Evolutionary conservation across 1,140 invertebrate genomes (phyloP).

Genomic region (Drosophila albomicans): DNA sequence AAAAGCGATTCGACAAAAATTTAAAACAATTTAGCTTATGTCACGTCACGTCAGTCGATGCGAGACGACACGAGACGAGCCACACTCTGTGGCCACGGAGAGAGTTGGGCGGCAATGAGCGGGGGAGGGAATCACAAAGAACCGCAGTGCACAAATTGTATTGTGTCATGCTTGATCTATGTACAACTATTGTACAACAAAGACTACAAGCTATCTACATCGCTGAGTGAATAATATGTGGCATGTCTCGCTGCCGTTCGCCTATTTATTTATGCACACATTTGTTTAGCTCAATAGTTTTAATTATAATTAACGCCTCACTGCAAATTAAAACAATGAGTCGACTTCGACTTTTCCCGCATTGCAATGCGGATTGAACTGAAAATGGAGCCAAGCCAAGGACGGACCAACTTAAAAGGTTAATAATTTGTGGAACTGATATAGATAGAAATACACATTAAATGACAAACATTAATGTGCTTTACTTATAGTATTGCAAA

Average conservation of each 20-base stretch:
- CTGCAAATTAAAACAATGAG: conserved; percentile 58
- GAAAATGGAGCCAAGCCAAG: conserved; percentile 1
- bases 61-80: conserved; percentile 2
- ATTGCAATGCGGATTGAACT: not conserved
- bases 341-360: conserved; percentile 17
- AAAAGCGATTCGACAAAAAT: conserved; percentile 74
- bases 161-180: conserved; percentile 76
- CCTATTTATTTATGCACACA: conserved; percentile 55
- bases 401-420: not conserved
- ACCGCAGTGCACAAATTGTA: conserved; percentile 65
- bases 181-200: conserved; percentile 16
- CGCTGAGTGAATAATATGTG: not conserved
- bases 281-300: conserved; percentile 75
- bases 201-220: conserved; percentile 5
- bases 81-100: no score
- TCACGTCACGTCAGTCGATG: conserved; percentile 53
- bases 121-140: conserved; percentile 47
- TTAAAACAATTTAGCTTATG: conserved; percentile 81
- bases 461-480: not conserved
- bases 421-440: not conserved
- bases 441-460: not conserved
- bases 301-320: conserved; percentile 79
- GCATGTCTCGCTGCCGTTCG: conserved; percentile 20
- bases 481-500: not conserved
- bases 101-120: not conserved